Percentiles rank a stretch among this genome's conserved stretches.
Conservation (phyloP, 37 sponge, comb jelly and placozoan genomes). For the Diacarnus erythraeanus region DNA sequence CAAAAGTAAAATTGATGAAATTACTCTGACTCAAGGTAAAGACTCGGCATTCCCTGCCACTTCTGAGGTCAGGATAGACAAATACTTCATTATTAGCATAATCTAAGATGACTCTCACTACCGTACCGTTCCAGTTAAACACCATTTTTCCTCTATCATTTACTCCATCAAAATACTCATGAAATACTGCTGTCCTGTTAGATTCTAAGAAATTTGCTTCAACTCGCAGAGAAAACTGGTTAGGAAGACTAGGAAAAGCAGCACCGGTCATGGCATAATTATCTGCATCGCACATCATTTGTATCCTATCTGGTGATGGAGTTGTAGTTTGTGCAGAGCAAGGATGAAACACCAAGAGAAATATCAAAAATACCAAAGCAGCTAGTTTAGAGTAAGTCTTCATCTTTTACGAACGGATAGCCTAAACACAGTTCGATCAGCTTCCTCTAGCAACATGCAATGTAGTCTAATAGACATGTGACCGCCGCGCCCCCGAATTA, state of each 20-base stretch:
- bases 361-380: neutral
- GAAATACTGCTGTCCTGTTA: neutral
- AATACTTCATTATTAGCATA: constrained; percentile 25
- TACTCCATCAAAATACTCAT: constrained; percentile 44
- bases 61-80: constrained; percentile 14
- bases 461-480: too few species aligned
- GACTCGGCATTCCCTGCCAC: constrained; percentile 26
- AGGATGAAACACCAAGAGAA: neutral
- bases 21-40: neutral
- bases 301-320: neutral
- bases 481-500: too few species aligned
- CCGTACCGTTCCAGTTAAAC: neutral
- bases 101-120: constrained; percentile 7
- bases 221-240: constrained; percentile 38
- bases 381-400: neutral
- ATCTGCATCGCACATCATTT: neutral
- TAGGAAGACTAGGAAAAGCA: constrained; percentile 39
- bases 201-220: constrained; percentile 18
- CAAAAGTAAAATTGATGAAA: constrained; percentile 11
- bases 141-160: constrained; percentile 47
- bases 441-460: too few species aligned
- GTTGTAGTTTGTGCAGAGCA: neutral
- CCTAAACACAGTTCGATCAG: neutral
- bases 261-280: neutral
- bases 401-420: neutral